These are phyloP conservation scores for Drosophila novamexicana DNA, from an alignment of 1,140 invertebrate species.

Conservation along the genomic window DNA sequence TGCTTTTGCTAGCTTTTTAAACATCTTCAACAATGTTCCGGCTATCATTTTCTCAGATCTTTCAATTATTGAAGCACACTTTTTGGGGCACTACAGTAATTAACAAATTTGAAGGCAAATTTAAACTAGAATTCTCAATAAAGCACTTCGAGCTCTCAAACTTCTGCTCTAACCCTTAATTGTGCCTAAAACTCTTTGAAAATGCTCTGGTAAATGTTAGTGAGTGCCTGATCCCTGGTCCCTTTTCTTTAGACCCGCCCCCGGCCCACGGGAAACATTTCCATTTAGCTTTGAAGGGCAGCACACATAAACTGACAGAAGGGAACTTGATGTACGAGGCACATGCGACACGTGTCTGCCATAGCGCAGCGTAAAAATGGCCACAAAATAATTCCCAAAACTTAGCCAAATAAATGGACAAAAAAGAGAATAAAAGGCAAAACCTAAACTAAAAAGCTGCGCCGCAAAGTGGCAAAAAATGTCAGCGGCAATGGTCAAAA, in stretches of 20 bases:
- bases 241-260: slow-evolving; percentile 7
- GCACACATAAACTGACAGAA: slow-evolving; percentile 63
- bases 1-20: slow-evolving; percentile 3
- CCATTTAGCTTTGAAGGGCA: slow-evolving; percentile 67
- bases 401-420: slow-evolving; percentile 1
- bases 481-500: slow-evolving; percentile 44
- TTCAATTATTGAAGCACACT: slow-evolving; percentile 18
- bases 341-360: slow-evolving; percentile 55
- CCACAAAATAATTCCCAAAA: slow-evolving; percentile 71
- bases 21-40: slow-evolving; percentile 30
- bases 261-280: slow-evolving; percentile 66
- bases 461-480: slow-evolving; percentile 56
- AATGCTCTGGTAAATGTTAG: slow-evolving; percentile 24
- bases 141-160: neutral
- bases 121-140: neutral
- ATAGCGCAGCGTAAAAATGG: slow-evolving; percentile 55
- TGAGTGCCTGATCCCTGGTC: neutral
- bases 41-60: neutral
- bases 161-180: slow-evolving; percentile 13
- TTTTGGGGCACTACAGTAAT: slow-evolving; percentile 11
- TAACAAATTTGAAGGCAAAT: neutral
- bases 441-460: slow-evolving; percentile 38
- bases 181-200: slow-evolving; percentile 37
- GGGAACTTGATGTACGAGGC: slow-evolving; percentile 60
- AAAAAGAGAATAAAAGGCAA: slow-evolving; percentile 25